A percentile compares a stretch with the other conserved stretches of the same genome.
Conservation (phyloP, 2,888 invertebrate genomes). For the Chrysina gloriosa region DNA sequence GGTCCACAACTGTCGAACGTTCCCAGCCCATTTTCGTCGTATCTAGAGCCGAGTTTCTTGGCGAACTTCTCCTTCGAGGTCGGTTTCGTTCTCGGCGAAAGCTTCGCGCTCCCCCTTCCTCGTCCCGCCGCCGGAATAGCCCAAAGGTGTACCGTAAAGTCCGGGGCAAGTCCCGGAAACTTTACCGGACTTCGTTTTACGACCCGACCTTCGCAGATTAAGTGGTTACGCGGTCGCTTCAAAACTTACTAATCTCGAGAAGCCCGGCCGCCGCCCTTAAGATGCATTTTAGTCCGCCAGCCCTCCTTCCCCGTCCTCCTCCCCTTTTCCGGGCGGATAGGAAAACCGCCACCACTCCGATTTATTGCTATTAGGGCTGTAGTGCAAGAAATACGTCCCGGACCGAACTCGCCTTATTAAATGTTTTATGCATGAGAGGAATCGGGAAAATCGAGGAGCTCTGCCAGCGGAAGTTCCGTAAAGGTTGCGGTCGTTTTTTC, state of each 20-base stretch:
- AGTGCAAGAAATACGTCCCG: conserved; percentile 26
- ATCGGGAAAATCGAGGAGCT: conserved; percentile 2
- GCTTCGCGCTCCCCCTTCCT: conserved; percentile 39
- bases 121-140: conserved; percentile 45
- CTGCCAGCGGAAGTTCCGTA: no score
- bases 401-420: conserved; percentile 20
- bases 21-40: background rate
- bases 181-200: conserved; percentile 61
- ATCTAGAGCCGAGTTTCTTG: conserved; percentile 9
- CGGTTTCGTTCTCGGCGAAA: conserved; percentile 45
- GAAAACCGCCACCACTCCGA: conserved; percentile 25
- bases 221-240: conserved; percentile 63
- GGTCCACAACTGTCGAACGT: conserved; percentile 22
- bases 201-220: conserved; percentile 63
- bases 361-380: conserved; percentile 28
- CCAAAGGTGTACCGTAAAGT: conserved; percentile 54
- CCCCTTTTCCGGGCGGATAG: background rate
- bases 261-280: conserved; percentile 40
- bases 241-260: conserved; percentile 59
- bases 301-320: background rate
- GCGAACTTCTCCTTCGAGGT: background rate
- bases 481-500: no score
- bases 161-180: conserved; percentile 51
- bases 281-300: conserved; percentile 20
- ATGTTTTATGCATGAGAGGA: conserved; percentile 34